Evolutionary conservation across 2,888 invertebrate species (phyloP), one percentile per base, ranked within the genome.

Genomic region (Microplitis manilae): DNA sequence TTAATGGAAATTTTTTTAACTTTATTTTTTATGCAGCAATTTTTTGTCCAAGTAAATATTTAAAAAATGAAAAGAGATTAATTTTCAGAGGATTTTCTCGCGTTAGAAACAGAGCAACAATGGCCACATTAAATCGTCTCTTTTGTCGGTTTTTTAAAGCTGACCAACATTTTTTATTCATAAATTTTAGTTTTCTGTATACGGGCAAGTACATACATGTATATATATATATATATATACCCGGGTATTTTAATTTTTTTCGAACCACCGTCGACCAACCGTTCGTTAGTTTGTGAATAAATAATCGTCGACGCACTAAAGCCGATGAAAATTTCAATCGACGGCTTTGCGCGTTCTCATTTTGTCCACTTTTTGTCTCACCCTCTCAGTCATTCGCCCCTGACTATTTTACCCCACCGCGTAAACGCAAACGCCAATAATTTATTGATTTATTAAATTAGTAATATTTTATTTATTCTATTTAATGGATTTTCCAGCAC

Each of bases 271-370:
- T 77, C 77, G 76, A 75, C 77, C 80, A 81, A 70, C 80, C 79
- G 81, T 80, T 85, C 85, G 85, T 84, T 85, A 85, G 84, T 80
- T 82, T 80, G 81, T 86, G 85, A 87, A 87, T 87, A 86, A 86
- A 86, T 87, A 86, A 87, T 86, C 83, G 84, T 82, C 77, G 80
- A 83, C 84, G 84, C 82, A 84, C 84, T 83, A 87, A 85, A 86
- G 84, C 81, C 82, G 84, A 87, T 87, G 84, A 87, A 87, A 87
- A 87, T 87, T 87, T 87, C 85, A 87, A 86, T 85, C 86, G 83
- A 85, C 85, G 84, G 84, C 30, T 30, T 30, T 30, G 30, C 30
- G 30, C 30, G 30, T 30, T 30, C 30, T 30, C 30, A 30, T 30
- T 30, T 30, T 30, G 30, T 30, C 30, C 30, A 30, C 30, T 30